Evolutionary conservation across 2,113 vertebrate species (phyloP).

Genomic region (Callocephalon fimbriatum): DNA sequence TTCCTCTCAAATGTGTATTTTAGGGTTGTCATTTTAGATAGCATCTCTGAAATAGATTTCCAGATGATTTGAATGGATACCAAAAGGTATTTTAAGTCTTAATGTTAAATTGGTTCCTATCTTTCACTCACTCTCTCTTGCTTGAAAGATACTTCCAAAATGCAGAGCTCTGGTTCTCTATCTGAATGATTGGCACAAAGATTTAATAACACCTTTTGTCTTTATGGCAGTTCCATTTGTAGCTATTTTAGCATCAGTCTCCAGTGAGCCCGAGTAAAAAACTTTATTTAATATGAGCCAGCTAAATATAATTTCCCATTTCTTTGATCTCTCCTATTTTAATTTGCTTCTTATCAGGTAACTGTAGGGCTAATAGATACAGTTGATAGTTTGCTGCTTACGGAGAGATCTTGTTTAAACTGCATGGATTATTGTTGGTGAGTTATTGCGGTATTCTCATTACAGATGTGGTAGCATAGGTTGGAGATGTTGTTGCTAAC

Average conservation of each 20-base stretch:
- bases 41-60: conserved; percentile 16
- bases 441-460: conserved; percentile 10
- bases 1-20: background rate
- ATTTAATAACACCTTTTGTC: conserved; percentile 67
- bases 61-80: background rate
- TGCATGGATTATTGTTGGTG: conserved; percentile 36
- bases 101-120: conserved; percentile 4
- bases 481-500: conserved; percentile 2
- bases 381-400: conserved; percentile 39
- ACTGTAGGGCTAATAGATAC: conserved; percentile 60
- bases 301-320: conserved; percentile 62
- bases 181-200: conserved; percentile 38
- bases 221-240: conserved; percentile 63
- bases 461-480: background rate
- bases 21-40: background rate
- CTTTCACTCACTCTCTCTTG: background rate
- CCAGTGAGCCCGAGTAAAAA: conserved; percentile 48
- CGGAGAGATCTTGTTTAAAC: background rate
- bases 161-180: background rate
- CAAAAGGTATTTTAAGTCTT: conserved; percentile 20
- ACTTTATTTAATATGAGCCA: conserved; percentile 57
- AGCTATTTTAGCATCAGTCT: conserved; percentile 59
- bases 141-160: conserved; percentile 32
- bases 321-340: conserved; percentile 54
- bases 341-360: conserved; percentile 64